Percentiles rank a stretch among this genome's conserved stretches.
These are phyloP conservation scores for Plebejus anna DNA, from an alignment of 2,888 invertebrate species.

Conservation along the genomic window DNA sequence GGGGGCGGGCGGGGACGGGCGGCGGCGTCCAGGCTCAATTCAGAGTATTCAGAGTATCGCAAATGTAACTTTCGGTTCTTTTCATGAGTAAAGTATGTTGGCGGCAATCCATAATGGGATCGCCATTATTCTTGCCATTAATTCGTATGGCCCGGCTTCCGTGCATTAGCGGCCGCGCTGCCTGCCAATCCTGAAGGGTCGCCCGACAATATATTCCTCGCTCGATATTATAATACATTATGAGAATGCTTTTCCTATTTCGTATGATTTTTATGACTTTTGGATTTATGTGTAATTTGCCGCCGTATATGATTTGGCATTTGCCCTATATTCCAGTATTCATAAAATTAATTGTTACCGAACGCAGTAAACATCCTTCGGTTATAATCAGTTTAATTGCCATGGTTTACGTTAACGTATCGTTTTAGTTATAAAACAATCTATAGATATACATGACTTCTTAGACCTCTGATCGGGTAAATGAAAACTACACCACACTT, in stretches of 20 bases:
- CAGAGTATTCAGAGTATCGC: slow-evolving; percentile 80
- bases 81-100: slow-evolving; percentile 81
- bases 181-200: slow-evolving; percentile 72
- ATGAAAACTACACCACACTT: too few relatives aligned
- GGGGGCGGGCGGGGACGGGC: too few relatives aligned
- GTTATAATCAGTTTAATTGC: too few relatives aligned
- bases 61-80: slow-evolving; percentile 81
- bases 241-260: slow-evolving; percentile 15
- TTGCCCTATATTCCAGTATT: neutral
- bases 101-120: slow-evolving; percentile 81
- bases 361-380: too few relatives aligned
- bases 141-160: slow-evolving; percentile 77
- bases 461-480: too few relatives aligned
- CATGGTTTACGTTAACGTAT: too few relatives aligned
- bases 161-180: slow-evolving; percentile 75
- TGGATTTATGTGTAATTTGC: neutral
- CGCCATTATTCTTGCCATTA: slow-evolving; percentile 81
- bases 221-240: slow-evolving; percentile 33
- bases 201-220: slow-evolving; percentile 44
- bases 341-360: neutral
- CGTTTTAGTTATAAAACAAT: too few relatives aligned
- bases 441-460: too few relatives aligned
- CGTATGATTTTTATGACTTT: neutral
- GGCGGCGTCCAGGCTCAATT: slow-evolving; percentile 62
- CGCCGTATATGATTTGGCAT: neutral